Evolutionary conservation across 1,140 invertebrate genomes (phyloP), one percentile per base, ranked within the genome.

Genomic region (Lepidurus arcticus): DNA sequence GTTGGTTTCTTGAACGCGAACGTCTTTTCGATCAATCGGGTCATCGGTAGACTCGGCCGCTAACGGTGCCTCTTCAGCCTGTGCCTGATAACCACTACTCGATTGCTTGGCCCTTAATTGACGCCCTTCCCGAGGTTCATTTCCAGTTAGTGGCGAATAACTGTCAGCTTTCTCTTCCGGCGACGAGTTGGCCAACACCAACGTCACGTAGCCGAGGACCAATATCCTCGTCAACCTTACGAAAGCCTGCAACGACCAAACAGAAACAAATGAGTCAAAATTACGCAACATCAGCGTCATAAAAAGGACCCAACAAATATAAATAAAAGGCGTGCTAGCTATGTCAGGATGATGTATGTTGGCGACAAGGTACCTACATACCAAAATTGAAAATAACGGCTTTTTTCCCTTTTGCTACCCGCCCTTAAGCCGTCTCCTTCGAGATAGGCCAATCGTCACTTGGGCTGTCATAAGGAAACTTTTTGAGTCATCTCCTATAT

Each of bases 11-110:
- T 76, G 79, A 21, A 77, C 76, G 21, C 75, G 45, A 34, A 43
- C 74, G 42, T 80, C 79, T 74, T 80, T 78, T 6, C 78, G 78
- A 47, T 78, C 78, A 44, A 78, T 75, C 7, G 65, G 53, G 21
- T 76, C 76, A 34, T 76, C 43, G 26, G 42, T 16, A 13, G 8
- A 21, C 7, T 75, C 78, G 7, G 7, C 78, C 13, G 42, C 16
- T 44, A 13, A 26, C 42, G 44, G 24, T 42, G 73, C 65, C 34
- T 47, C 78, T 44, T 78, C 44, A 9, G 1, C 78, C 24, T 5
- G 44, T 2, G 76, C n/a, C 34, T 65, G 53, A 65, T n/a, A 13
- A 21, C 53, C 53, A 7, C 53, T 65, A 7, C 16, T n/a, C 16
- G 53, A 65, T 21, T 65, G 53, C 53, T 21, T 65, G 53, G 8